Conservation (phyloP, 92 coral and sea anemone species). For the Desmophyllum pertusum region DNA sequence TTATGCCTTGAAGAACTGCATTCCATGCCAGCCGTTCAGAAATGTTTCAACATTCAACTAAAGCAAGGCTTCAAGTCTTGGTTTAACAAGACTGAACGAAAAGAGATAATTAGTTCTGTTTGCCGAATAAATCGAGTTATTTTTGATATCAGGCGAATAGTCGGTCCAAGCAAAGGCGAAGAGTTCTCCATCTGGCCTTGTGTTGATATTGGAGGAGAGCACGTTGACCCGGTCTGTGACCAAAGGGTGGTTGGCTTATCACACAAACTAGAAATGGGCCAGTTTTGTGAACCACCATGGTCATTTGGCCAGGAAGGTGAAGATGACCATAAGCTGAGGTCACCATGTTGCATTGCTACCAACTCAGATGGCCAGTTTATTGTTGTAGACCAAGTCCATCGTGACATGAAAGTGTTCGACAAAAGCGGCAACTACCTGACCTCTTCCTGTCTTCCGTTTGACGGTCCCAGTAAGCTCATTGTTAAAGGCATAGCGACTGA, state of each 20-base stretch:
- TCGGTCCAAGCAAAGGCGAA: background rate
- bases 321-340: conserved; percentile 31
- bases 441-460: conserved; percentile 36
- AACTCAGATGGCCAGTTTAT: conserved; percentile 14
- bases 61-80: conserved; percentile 16
- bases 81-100: conserved; percentile 20
- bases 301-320: conserved; percentile 47
- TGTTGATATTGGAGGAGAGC: background rate
- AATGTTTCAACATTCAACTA: conserved; percentile 23
- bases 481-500: conserved; percentile 37
- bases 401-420: conserved; percentile 39
- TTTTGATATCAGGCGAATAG: background rate
- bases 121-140: background rate
- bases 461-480: conserved; percentile 18
- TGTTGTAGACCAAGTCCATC: conserved; percentile 40
- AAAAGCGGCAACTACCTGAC: conserved; percentile 24
- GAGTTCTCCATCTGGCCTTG: conserved; percentile 5
- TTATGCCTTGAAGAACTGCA: conserved; percentile 54
- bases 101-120: conserved; percentile 28
- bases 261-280: conserved; percentile 28
- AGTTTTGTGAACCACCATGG: conserved; percentile 38
- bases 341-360: conserved; percentile 27
- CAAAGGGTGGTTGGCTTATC: conserved; percentile 38
- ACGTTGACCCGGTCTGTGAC: conserved; percentile 44
- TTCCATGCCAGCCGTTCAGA: conserved; percentile 38